phyloP scores from a whole-genome alignment of 2,113 vertebrate species.

The Colistium nudipinnis region DNA sequence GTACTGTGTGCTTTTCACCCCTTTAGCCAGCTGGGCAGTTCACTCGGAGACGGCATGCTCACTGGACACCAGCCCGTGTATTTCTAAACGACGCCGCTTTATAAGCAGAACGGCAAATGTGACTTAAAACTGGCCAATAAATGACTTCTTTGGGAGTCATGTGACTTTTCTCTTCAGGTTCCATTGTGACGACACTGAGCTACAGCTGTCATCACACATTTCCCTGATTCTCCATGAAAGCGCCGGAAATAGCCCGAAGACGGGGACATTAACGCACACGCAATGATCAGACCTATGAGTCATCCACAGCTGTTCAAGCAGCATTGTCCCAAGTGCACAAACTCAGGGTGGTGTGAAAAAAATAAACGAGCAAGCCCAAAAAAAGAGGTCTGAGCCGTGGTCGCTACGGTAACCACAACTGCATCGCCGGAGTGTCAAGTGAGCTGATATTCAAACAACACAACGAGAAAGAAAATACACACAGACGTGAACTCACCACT shows the following conservation, averaged over 20 bases:
- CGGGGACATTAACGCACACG: background rate
- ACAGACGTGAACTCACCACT: slow-evolving; percentile 81
- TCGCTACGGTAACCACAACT: background rate
- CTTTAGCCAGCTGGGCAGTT: too few relatives aligned
- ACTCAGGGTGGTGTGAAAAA: too few relatives aligned
- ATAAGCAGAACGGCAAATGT: too few relatives aligned
- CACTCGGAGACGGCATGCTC: too few relatives aligned
- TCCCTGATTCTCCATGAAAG: background rate
- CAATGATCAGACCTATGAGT: slow-evolving; percentile 29
- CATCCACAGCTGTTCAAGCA: slow-evolving; percentile 30
- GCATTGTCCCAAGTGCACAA: too few relatives aligned
- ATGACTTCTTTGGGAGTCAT: too few relatives aligned
- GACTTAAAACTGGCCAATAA: too few relatives aligned
- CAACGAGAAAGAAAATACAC: background rate
- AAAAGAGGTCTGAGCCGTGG: background rate
- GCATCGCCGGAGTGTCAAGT: background rate
- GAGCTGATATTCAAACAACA: too few relatives aligned
- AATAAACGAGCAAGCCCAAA: background rate
- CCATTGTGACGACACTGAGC: slow-evolving; percentile 1
- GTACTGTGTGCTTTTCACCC: too few relatives aligned
- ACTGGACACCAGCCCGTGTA: too few relatives aligned
- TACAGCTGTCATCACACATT: slow-evolving; percentile 24
- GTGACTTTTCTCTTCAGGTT: background rate
- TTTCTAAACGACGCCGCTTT: too few relatives aligned
- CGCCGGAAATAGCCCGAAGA: slow-evolving; percentile 13